A percentile compares a stretch with the other conserved stretches of the same genome.
phyloP scores from a whole-genome alignment of 2,888 invertebrate genomes.

The Papilio demoleus region DNA sequence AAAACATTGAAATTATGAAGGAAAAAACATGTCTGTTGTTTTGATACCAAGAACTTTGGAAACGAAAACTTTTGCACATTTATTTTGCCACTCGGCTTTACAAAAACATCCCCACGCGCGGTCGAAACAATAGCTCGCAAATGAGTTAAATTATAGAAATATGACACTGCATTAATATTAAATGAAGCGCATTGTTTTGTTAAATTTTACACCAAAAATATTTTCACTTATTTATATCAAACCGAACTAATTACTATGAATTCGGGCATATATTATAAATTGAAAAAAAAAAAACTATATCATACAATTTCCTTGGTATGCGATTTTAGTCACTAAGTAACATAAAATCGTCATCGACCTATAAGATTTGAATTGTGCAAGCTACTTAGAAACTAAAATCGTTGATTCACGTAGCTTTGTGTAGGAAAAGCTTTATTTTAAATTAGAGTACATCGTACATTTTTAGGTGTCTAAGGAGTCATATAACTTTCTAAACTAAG shows the following conservation, averaged over 20 bases:
- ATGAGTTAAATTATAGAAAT: slow-evolving; percentile 7
- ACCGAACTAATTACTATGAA: not conserved
- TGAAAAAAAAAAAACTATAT: not conserved
- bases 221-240: not conserved
- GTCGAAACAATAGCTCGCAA: slow-evolving; percentile 4
- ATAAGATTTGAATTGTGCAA: too few relatives aligned
- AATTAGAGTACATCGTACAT: not conserved
- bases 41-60: not conserved
- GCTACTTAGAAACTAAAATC: too few relatives aligned
- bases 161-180: slow-evolving; percentile 3
- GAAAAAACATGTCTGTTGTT: not conserved
- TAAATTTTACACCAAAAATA: not conserved
- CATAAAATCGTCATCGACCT: too few relatives aligned
- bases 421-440: too few relatives aligned
- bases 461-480: not conserved
- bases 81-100: not conserved
- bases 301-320: too few relatives aligned
- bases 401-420: too few relatives aligned
- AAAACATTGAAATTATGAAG: not conserved
- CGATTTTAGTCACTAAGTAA: too few relatives aligned
- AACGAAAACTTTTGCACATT: not conserved
- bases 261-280: not conserved
- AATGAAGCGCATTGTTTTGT: not conserved
- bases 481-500: slow-evolving; percentile 10
- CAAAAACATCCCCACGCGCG: not conserved